Base-by-base conservation (phyloP, 2,113 vertebrate genomes). In the Pseudolaguvia tuberculata region DNA sequence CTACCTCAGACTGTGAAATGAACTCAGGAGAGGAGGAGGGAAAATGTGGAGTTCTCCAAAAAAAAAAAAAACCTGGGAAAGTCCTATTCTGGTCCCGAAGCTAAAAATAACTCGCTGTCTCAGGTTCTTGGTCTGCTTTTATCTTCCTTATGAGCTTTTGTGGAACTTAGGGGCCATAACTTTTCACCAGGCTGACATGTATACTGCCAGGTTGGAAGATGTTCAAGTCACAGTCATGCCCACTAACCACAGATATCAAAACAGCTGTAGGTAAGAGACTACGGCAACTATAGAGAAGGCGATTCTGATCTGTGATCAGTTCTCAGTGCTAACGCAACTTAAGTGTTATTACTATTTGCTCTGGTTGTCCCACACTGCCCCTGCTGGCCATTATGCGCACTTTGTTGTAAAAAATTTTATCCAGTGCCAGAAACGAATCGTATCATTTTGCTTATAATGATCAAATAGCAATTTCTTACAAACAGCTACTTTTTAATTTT, bases 361-460 rank as follows among this genome's bases (percentile, higher is more conserved):
- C 56, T 69, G 51, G 45, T 51, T 76, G 81, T 76, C 76, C 81
- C 72, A 83, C 70, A 77, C 76, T 83, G 82, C 79, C 82, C 73
- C 82, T 75, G 50, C 70, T 71, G 79, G 82, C 53, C 74, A 74
- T 67, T 45, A 18, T 35, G 21, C 55, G 77, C 35, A 68, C 27
- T 75, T 50, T 23, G 50, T 50, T 47, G 50, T 47, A 52, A 21
- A 62, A n/a, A 71, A 75, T 31, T 52, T 61, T 3, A 78, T 48
- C 20, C 52, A n/a, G 20, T 65, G 17, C 45, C 23, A 29, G 45
- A 17, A 50, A 23, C 63, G 50, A 69, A 58, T 58, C 53, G 17
- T 71, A 42, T 71, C 45, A 15, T 29, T 47, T 67, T 67, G 47
- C 47, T 67, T 14, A 67, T 20, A 67, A 2, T 50, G 15, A 29